Conservation (phyloP, 23 tunicate genomes). For the Corella eumyota region DNA sequence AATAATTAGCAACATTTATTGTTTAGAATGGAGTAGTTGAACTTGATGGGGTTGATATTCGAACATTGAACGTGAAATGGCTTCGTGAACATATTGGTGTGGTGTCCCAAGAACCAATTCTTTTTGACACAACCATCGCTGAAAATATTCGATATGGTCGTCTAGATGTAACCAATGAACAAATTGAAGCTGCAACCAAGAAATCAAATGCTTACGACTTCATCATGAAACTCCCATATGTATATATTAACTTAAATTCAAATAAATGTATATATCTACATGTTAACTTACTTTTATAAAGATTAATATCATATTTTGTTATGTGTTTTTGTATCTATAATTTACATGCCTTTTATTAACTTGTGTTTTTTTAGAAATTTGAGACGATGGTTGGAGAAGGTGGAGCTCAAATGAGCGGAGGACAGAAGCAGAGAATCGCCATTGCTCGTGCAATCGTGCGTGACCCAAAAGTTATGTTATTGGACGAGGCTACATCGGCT, state of each 20-base stretch:
- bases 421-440: constrained; percentile 96
- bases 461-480: constrained; percentile 82
- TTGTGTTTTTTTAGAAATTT: too few relatives aligned
- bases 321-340: too few relatives aligned
- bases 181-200: constrained; percentile 66
- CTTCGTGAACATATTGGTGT: constrained; percentile 93
- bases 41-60: constrained; percentile 85
- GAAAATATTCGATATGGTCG: constrained; percentile 88
- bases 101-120: constrained; percentile 93
- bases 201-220: constrained; percentile 92
- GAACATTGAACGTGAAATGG: constrained; percentile 84
- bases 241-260: constrained; percentile 8
- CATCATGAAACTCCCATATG: constrained; percentile 77
- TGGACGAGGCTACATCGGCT: constrained; percentile 98
- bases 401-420: constrained; percentile 96
- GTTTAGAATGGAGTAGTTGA: too few relatives aligned
- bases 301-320: too few relatives aligned
- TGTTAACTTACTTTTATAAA: too few relatives aligned
- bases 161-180: constrained; percentile 59
- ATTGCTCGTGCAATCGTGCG: constrained; percentile 97
- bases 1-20: too few relatives aligned
- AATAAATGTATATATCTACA: too few relatives aligned
- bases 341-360: too few relatives aligned
- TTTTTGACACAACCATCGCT: constrained; percentile 88
- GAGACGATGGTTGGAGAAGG: constrained; percentile 99